Evolutionary conservation across 1,140 invertebrate species (phyloP), one percentile per base, ranked within the genome.

Genomic region (Ruditapes philippinarum): DNA sequence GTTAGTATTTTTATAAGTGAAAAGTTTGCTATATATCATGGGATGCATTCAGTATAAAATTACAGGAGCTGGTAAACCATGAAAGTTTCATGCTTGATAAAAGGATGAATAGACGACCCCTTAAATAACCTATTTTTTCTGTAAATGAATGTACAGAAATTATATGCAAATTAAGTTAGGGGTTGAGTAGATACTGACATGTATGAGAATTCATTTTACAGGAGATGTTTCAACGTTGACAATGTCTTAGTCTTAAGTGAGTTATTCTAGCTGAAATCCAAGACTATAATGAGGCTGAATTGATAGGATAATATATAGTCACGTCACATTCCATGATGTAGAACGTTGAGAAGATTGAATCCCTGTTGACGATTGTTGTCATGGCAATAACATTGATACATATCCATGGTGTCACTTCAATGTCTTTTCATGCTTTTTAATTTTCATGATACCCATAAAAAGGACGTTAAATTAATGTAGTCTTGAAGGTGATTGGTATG

Each of bases 401-500:
- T 54, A 51, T 33, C 31, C 45, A 36, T 54, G 33, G 45, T 78
- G 74, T 57, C 74, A 49, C 33, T 78, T 28, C 19, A 45, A 36
- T 54, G 74, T 49, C 74, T 78, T 51, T 51, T 78, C 74, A 54
- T 51, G 74, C 42, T 31, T 33, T 51, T 78, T 78, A 33, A 51
- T 36, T 49, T 78, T 36, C 45, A 54, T 54, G 45, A 33, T 36
- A 28, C 19, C 28, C 33, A 12, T 57, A 49, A n/a, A 36, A 54
- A 12, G 74, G 74, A 33, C 36, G 45, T 78, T 88, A 60, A n/a
- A n/a, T 91, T 51, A 88, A 11, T 76, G 74, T 76, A 90, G 92
- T 14, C 93, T 96, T 95, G 92, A 78, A 91, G 95, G 88, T 96
- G 96, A 89, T 91, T 92, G 51, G 92, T 38, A 33, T 17, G 9